Base-by-base conservation (phyloP, 1,140 invertebrate genomes). In the Brachionus asplanchnoidis region DNA sequence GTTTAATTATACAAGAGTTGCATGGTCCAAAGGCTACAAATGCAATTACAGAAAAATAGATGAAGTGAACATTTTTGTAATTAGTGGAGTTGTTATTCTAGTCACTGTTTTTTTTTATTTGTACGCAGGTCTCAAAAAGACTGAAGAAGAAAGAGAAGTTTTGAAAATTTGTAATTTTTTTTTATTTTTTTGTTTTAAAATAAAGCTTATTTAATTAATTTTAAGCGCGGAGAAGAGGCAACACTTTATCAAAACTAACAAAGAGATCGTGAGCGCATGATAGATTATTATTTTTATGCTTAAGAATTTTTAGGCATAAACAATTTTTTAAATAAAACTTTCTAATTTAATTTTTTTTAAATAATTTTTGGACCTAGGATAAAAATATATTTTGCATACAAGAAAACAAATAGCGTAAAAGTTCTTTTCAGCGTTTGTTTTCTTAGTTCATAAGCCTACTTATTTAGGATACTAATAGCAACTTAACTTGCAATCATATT, bases 1-100 rank as follows among this genome's bases (percentile, higher is more conserved):
- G 79, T 82, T 82, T 46, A 82, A 82, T 82, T 82, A 82, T 23
- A 82, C 79, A 12, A 40, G 79, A 68, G 66, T 82, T 65, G 79
- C 79, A 17, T 82, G 79, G 79, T 82, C 79, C 1, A 82, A 82
- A 82, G 79, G 79, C 23, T 82, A 82, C 53, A 60, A 68, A 65
- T 82, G 79, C 42, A 82, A 82, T n/a, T 82, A 82, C 32, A 40
- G 79, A 60, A 20, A 82, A 42, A 82, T 82, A 40, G 79, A 82
- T 44, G 23, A 65, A 20, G 17, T 65, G 50, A 82, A 82, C 44
- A 65, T 82, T 82, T 46, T 82, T 20, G 36, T 82, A 11, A 65
- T 82, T 40, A 82, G 79, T 36, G 79, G 68, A 20, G 5, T 73
- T 17, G 68, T 73, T 20, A 17, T 73, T 42, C 14, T 36, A 17